These are phyloP conservation scores for Vidua macroura DNA, from an alignment of 2,113 vertebrate species.

Conservation along the genomic window DNA sequence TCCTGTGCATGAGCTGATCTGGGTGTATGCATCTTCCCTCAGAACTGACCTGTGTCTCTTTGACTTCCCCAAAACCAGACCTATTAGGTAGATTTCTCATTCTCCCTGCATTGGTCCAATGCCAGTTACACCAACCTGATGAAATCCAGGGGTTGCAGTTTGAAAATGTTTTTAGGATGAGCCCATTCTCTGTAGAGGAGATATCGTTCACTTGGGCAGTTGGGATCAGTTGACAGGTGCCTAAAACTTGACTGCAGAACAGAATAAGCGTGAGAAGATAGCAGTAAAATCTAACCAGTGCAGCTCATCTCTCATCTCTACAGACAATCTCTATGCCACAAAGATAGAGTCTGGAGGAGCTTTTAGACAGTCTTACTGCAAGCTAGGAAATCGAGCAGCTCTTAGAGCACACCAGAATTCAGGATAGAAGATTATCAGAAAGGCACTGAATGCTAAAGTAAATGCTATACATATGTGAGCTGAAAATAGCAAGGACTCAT, in stretches of 20 bases:
- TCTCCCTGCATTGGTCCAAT: neutral
- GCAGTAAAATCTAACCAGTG: neutral
- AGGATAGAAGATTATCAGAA: neutral
- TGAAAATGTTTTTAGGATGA: conserved; percentile 89
- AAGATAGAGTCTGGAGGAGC: neutral
- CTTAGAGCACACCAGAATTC: neutral
- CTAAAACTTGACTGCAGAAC: conserved; percentile 81
- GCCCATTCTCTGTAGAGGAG: conserved; percentile 90
- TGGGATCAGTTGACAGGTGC: conserved; percentile 72
- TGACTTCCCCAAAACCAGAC: neutral
- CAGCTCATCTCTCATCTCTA: neutral
- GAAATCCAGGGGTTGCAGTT: conserved; percentile 89
- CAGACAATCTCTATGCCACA: rapidly evolving
- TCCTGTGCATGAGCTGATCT: neutral
- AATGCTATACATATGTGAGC: neutral
- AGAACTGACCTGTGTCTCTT: neutral
- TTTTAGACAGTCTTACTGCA: neutral
- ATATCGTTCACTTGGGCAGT: conserved; percentile 82
- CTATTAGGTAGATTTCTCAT: neutral
- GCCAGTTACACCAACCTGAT: conserved; percentile 77
- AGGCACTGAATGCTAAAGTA: neutral
- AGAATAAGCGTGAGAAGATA: neutral
- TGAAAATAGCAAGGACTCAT: neutral
- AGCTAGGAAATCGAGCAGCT: neutral
- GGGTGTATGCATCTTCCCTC: neutral